Percentiles rank a stretch among this genome's conserved stretches.
Evolutionary conservation across 2,888 invertebrate species (phyloP).

Genomic region (Chrysolina americana): DNA sequence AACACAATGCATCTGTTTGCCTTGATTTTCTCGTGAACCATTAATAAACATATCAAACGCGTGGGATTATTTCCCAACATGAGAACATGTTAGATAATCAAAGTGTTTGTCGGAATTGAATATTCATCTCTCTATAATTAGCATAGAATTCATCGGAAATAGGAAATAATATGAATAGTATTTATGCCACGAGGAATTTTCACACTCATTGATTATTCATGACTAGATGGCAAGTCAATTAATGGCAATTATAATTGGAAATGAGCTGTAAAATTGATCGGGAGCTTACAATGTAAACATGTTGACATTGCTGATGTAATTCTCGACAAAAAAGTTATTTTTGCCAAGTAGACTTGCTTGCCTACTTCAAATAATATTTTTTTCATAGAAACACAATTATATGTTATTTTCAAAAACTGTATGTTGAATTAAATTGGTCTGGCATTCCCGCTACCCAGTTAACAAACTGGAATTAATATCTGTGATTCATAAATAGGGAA

Average conservation of each 20-base stretch:
- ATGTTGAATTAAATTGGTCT: too few species aligned
- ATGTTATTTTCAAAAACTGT: too few species aligned
- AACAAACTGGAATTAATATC: too few species aligned
- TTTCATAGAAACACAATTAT: too few species aligned
- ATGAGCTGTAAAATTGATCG: not conserved
- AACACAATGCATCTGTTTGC: not conserved
- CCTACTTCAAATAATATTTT: too few species aligned
- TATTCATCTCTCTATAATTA: slow-evolving; percentile 14
- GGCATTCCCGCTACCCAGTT: too few species aligned
- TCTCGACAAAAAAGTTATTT: not conserved
- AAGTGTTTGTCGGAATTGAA: not conserved
- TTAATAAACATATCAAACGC: slow-evolving; percentile 10
- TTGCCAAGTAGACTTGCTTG: too few species aligned
- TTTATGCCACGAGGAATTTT: slow-evolving; percentile 8
- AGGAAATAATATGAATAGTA: slow-evolving; percentile 5
- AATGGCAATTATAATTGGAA: slow-evolving; percentile 10
- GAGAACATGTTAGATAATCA: slow-evolving; percentile 8
- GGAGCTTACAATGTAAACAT: not conserved
- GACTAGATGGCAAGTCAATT: not conserved
- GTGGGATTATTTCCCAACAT: slow-evolving; percentile 8
- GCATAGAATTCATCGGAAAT: slow-evolving; percentile 12
- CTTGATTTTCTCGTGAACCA: slow-evolving; percentile 6
- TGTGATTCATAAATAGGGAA: too few species aligned
- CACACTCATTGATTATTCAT: slow-evolving; percentile 14
- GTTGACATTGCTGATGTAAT: not conserved